Evolutionary conservation across 2,113 vertebrate species (phyloP).

Genomic region (Dasyurus viverrinus): DNA sequence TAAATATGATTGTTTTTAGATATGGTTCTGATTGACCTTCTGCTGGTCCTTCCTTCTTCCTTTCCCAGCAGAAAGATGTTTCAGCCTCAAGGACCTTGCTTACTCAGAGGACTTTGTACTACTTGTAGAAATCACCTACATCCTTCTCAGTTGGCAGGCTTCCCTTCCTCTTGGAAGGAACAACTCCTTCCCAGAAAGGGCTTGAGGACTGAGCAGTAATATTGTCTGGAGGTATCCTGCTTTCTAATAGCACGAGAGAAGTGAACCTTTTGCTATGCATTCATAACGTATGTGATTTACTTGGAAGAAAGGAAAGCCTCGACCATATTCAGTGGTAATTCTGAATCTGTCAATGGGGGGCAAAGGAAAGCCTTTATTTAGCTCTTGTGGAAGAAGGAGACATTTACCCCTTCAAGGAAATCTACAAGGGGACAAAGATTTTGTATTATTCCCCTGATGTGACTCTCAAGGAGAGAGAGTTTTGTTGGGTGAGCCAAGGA

Average conservation of each 20-base stretch:
- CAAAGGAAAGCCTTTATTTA: background rate
- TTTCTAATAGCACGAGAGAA: background rate
- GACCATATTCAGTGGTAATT: background rate
- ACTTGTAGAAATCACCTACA: background rate
- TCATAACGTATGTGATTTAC: background rate
- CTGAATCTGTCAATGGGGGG: background rate
- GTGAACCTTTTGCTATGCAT: background rate
- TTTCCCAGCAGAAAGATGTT: background rate
- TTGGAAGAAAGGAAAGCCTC: background rate
- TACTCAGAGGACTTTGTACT: background rate
- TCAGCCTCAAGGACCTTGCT: background rate
- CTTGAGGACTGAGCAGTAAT: background rate
- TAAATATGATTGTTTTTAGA: background rate
- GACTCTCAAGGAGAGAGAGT: background rate
- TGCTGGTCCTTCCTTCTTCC: background rate
- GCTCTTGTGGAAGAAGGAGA: background rate
- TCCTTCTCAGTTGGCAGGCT: background rate
- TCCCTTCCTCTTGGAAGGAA: background rate
- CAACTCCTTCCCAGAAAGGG: background rate
- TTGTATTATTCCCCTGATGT: background rate
- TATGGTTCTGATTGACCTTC: background rate
- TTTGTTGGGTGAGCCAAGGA: background rate
- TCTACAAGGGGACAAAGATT: background rate
- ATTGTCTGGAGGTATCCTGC: background rate
- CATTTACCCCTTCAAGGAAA: background rate